Percentiles rank a stretch among this genome's conserved stretches.
phyloP scores from a whole-genome alignment of 2,797 vertebrate genomes.

The Enteromius argenteus region DNA sequence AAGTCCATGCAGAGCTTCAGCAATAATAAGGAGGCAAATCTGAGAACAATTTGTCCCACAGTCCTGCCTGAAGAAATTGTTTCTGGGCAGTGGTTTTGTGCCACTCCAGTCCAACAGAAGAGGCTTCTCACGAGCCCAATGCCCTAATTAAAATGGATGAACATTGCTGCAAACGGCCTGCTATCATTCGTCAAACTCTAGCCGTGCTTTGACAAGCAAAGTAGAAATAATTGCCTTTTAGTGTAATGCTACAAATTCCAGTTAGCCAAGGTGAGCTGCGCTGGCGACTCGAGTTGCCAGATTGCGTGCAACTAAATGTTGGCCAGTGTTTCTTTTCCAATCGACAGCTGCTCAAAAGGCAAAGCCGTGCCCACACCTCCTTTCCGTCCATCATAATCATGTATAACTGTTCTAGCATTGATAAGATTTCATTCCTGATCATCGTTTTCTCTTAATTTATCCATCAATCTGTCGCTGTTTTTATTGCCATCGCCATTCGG shows the following conservation, averaged over 20 bases:
- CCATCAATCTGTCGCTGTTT: conserved; percentile 53
- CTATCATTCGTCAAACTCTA: conserved; percentile 59
- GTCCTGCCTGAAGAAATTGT: neutral
- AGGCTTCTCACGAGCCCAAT: conserved; percentile 18
- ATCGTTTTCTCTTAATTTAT: conserved; percentile 51
- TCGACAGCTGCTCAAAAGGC: conserved; percentile 31
- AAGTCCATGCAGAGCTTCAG: neutral
- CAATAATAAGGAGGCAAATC: neutral
- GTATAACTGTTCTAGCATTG: neutral
- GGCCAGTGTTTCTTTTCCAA: conserved; percentile 7
- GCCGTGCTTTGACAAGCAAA: conserved; percentile 54
- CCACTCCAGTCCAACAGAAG: conserved; percentile 31
- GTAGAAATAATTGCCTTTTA: conserved; percentile 58
- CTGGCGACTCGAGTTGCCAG: conserved; percentile 35
- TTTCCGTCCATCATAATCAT: conserved; percentile 17
- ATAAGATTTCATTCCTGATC: conserved; percentile 27
- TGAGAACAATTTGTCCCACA: conserved; percentile 10
- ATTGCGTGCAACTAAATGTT: conserved; percentile 18
- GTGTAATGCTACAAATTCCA: conserved; percentile 52
- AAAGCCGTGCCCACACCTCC: neutral
- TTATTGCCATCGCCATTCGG: conserved; percentile 66
- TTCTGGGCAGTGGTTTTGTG: neutral
- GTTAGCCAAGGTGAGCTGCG: conserved; percentile 32
- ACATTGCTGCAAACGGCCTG: conserved; percentile 25
- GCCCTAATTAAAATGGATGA: conserved; percentile 59